Conservation (phyloP, 1,140 invertebrate species). For the Drosophila neocordata region DNA sequence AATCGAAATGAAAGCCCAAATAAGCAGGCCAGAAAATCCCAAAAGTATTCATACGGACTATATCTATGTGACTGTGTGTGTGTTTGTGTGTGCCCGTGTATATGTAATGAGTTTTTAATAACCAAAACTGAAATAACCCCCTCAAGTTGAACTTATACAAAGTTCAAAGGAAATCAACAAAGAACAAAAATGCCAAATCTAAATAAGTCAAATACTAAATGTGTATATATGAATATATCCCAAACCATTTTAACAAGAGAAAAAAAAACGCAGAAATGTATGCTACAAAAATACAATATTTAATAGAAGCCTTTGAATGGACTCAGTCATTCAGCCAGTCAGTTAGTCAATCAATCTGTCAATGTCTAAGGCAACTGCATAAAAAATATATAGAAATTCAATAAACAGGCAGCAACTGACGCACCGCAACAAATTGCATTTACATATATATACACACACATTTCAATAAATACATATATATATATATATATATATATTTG, state of each 20-base stretch:
- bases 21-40: slow-evolving; percentile 37
- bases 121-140: slow-evolving; percentile 74
- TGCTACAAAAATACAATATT: slow-evolving; percentile 21
- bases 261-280: slow-evolving; percentile 25
- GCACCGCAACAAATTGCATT: slow-evolving; percentile 71
- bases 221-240: no score
- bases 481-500: no score
- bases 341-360: slow-evolving; percentile 64
- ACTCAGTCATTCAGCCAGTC: slow-evolving; percentile 35
- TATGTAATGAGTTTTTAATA: slow-evolving; percentile 74
- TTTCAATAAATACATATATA: not conserved
- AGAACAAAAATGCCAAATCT: not conserved
- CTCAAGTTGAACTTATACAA: slow-evolving; percentile 59
- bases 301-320: not conserved
- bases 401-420: slow-evolving; percentile 55
- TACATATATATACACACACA: slow-evolving; percentile 3
- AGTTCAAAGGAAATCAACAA: slow-evolving; percentile 20
- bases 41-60: slow-evolving; percentile 9
- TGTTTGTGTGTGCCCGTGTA: slow-evolving; percentile 22
- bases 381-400: slow-evolving; percentile 70
- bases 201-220: no score
- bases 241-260: no score
- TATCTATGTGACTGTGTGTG: not conserved
- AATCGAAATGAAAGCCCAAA: slow-evolving; percentile 67
- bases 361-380: slow-evolving; percentile 50